Conservation (phyloP, 2,888 invertebrate species). For the Acutogordius australiensis region DNA sequence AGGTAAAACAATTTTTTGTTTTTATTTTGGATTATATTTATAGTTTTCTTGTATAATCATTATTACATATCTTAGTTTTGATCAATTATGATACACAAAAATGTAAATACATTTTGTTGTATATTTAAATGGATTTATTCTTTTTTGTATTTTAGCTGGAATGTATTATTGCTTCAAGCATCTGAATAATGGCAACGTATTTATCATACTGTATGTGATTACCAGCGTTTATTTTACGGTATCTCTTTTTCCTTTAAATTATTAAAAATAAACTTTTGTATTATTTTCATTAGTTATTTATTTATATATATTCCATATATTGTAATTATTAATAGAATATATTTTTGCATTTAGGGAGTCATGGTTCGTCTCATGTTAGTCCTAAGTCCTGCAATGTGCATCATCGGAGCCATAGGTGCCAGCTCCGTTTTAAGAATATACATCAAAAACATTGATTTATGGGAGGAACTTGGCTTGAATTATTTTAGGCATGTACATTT, state of each 20-base stretch:
- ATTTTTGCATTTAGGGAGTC: slow-evolving; percentile 55
- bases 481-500: too few species aligned
- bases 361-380: slow-evolving; percentile 97
- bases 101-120: background rate
- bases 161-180: slow-evolving; percentile 82
- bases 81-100: too few species aligned
- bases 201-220: slow-evolving; percentile 79
- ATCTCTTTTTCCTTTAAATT: slow-evolving; percentile 6
- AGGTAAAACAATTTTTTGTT: slow-evolving; percentile 19
- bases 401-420: slow-evolving; percentile 73
- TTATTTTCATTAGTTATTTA: slow-evolving; percentile 13
- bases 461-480: background rate
- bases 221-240: slow-evolving; percentile 93
- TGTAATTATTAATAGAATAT: background rate
- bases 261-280: slow-evolving; percentile 7
- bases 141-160: slow-evolving; percentile 36
- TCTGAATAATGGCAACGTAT: slow-evolving; percentile 75
- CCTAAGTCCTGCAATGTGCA: slow-evolving; percentile 86
- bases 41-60: too few species aligned
- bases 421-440: slow-evolving; percentile 52
- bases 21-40: too few species aligned
- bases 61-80: too few species aligned
- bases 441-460: slow-evolving; percentile 43
- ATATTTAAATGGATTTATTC: background rate
- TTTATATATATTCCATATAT: background rate